These are phyloP conservation scores for Oophaga pumilio DNA, from an alignment of 2,113 vertebrate genomes.

Conservation along the genomic window DNA sequence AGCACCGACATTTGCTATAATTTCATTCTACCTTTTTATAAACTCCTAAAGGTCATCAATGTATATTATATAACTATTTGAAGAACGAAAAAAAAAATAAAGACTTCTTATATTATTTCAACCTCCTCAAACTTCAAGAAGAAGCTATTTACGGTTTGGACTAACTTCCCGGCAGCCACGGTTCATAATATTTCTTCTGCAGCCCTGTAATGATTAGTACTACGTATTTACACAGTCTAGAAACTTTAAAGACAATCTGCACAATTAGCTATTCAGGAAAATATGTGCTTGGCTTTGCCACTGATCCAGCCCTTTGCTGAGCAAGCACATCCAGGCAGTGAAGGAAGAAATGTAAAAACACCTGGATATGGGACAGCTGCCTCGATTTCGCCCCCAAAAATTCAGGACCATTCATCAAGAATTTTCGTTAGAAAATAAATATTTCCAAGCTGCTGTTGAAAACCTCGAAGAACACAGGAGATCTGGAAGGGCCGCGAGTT, in stretches of 20 bases:
- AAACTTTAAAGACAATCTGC: background rate
- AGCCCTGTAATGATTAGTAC: constrained; percentile 24
- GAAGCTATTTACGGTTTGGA: constrained; percentile 7
- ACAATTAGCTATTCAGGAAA: background rate
- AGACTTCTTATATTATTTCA: background rate
- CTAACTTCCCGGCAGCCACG: background rate
- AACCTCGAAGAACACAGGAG: background rate
- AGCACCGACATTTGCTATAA: too few relatives aligned
- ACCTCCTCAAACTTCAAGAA: background rate
- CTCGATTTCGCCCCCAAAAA: background rate
- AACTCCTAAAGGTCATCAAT: background rate
- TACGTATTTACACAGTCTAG: constrained; percentile 25
- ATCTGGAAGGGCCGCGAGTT: background rate
- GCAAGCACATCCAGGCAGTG: constrained; percentile 5
- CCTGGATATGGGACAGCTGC: background rate
- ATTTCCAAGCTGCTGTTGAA: constrained; percentile 1
- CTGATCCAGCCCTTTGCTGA: constrained; percentile 43
- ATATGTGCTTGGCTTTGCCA: constrained; percentile 42
- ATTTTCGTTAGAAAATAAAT: constrained; percentile 21
- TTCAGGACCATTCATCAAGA: constrained; percentile 32
- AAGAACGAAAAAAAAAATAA: background rate
- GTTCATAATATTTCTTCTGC: constrained; percentile 24
- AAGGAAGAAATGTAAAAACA: constrained; percentile 29
- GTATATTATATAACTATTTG: constrained; percentile 15
- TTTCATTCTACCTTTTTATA: background rate